A percentile compares a stretch with the other conserved stretches of the same genome.
Evolutionary conservation across 2,113 vertebrate species (phyloP).

Genomic region (Spilogale gracilis): DNA sequence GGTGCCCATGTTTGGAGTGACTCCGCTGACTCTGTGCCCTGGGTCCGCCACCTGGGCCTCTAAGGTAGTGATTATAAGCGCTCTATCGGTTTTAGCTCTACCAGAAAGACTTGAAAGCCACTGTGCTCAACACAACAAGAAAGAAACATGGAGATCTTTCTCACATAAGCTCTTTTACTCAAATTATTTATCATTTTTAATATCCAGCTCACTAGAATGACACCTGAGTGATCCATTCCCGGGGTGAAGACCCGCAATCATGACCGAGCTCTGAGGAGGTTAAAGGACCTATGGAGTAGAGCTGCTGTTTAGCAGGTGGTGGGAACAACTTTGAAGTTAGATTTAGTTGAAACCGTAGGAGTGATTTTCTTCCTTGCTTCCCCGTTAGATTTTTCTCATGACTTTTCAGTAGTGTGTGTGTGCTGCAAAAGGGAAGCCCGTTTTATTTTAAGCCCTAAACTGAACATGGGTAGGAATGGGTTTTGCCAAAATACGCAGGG

Average conservation of each 20-base stretch:
- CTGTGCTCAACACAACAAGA: background rate
- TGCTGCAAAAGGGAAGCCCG: background rate
- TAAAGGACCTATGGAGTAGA: background rate
- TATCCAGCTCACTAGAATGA: background rate
- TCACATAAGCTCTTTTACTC: background rate
- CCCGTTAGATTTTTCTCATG: background rate
- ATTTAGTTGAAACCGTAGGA: background rate
- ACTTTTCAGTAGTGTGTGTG: background rate
- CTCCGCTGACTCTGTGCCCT: too few relatives aligned
- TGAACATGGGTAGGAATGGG: background rate
- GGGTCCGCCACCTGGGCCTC: background rate
- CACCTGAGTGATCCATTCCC: background rate
- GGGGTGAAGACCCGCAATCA: background rate
- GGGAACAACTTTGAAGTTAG: background rate
- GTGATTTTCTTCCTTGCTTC: background rate
- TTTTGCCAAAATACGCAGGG: background rate
- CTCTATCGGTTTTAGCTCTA: background rate
- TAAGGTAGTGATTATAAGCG: background rate
- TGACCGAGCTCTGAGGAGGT: background rate
- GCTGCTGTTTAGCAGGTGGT: background rate
- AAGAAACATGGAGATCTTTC: background rate
- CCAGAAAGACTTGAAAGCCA: background rate
- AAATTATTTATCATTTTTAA: background rate
- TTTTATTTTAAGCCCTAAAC: slow-evolving; percentile 28
- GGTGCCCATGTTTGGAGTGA: background rate